These are phyloP conservation scores for Cephus cinctus DNA, from an alignment of 1,140 invertebrate genomes.

Conservation along the genomic window DNA sequence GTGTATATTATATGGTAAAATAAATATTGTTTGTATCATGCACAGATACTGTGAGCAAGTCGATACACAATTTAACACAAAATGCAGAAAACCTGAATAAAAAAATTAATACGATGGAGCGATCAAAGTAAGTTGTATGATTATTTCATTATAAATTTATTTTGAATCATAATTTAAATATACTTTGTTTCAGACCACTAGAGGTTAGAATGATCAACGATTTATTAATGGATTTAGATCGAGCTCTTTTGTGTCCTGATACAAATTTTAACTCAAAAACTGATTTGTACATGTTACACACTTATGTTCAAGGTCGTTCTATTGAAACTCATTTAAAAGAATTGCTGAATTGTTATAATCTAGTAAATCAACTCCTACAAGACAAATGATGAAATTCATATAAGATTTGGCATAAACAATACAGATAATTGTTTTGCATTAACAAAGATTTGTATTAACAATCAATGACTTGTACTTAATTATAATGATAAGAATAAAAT, in stretches of 20 bases:
- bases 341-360: slow-evolving; percentile 35
- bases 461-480: no score
- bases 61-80: slow-evolving; percentile 17
- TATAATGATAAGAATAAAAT: no score
- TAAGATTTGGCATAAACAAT: no score
- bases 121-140: slow-evolving; percentile 22
- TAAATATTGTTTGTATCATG: no score
- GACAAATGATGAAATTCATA: no score
- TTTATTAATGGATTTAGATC: slow-evolving; percentile 40
- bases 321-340: slow-evolving; percentile 28
- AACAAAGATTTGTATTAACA: no score
- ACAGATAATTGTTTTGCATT: no score
- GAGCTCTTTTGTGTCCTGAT: slow-evolving; percentile 38
- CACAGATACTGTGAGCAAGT: slow-evolving; percentile 17
- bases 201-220: slow-evolving; percentile 45
- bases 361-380: slow-evolving; percentile 28
- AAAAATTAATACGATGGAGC: slow-evolving; percentile 24
- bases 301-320: slow-evolving; percentile 45
- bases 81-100: slow-evolving; percentile 23
- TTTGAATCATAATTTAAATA: slow-evolving; percentile 8
- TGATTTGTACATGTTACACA: slow-evolving; percentile 56
- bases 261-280: slow-evolving; percentile 54
- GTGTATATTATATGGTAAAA: no score
- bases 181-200: slow-evolving; percentile 32
- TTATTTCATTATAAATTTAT: slow-evolving; percentile 5